Conservation (phyloP, 2,797 vertebrate species). For the Amblyraja radiata region DNA sequence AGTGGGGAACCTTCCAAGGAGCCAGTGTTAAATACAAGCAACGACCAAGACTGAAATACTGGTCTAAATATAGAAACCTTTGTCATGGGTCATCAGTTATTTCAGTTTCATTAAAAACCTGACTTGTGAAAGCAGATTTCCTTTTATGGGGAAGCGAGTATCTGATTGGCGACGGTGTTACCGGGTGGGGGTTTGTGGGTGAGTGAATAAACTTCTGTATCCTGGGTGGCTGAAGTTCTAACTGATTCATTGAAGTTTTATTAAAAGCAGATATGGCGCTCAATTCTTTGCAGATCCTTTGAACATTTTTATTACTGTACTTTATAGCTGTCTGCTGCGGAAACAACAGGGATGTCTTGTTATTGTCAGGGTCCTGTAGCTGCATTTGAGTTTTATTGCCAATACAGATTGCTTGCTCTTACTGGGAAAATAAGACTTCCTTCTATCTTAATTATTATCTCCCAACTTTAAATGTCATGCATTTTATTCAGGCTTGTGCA, state of each 20-base stretch:
- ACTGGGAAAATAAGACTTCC: background rate
- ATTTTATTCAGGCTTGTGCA: conserved; percentile 6
- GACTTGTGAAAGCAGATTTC: background rate
- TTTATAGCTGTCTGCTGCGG: conserved; percentile 48
- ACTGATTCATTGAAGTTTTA: conserved; percentile 50
- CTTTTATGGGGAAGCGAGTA: conserved; percentile 21
- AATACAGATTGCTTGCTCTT: background rate
- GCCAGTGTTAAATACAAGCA: background rate
- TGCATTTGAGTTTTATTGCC: conserved; percentile 20
- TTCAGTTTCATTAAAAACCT: background rate
- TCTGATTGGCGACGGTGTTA: background rate
- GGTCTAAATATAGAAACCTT: background rate
- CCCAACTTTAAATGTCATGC: conserved; percentile 2
- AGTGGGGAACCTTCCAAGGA: background rate
- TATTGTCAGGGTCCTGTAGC: background rate
- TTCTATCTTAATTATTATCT: conserved; percentile 18
- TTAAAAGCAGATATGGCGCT: conserved; percentile 57
- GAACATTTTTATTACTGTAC: conserved; percentile 47
- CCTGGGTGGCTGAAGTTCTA: conserved; percentile 31
- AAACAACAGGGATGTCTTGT: conserved; percentile 43
- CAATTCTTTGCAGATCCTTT: conserved; percentile 54
- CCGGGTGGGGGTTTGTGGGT: no score
- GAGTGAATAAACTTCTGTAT: background rate
- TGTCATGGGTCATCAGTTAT: background rate
- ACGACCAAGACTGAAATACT: background rate